phyloP scores from a whole-genome alignment of 2,888 invertebrate genomes.

The Agriopis marginaria region DNA sequence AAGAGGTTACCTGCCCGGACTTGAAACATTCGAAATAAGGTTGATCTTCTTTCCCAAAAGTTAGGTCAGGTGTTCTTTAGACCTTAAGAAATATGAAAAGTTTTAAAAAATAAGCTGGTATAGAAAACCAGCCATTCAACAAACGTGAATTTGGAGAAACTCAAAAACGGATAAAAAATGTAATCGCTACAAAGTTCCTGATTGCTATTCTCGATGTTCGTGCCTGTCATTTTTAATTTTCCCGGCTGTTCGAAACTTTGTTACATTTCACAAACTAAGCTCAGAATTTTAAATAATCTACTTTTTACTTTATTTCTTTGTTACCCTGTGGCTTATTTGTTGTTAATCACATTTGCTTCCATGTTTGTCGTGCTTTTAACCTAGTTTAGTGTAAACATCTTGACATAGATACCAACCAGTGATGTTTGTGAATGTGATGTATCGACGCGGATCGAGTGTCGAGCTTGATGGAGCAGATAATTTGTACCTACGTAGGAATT shows the following conservation, averaged over 20 bases:
- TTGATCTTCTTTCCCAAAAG: neutral
- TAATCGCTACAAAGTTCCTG: slow-evolving; percentile 26
- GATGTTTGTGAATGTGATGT: slow-evolving; percentile 38
- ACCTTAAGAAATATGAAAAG: neutral
- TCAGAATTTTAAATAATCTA: slow-evolving; percentile 7
- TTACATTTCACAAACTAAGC: slow-evolving; percentile 29
- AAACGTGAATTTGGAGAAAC: neutral
- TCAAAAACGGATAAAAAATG: slow-evolving; percentile 22
- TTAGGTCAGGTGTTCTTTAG: neutral
- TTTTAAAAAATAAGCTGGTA: neutral
- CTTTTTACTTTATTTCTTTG: neutral
- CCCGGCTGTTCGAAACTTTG: slow-evolving; percentile 18
- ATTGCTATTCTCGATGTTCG: slow-evolving; percentile 31
- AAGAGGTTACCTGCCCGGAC: neutral
- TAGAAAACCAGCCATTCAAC: neutral
- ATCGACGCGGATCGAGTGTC: slow-evolving; percentile 30
- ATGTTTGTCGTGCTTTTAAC: slow-evolving; percentile 44
- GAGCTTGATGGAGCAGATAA: slow-evolving; percentile 9
- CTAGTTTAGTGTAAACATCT: slow-evolving; percentile 25
- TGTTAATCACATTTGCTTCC: slow-evolving; percentile 9
- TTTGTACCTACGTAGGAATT: neutral
- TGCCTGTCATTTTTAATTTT: slow-evolving; percentile 31
- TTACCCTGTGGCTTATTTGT: neutral
- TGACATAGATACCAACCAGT: slow-evolving; percentile 41
- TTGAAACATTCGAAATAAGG: neutral